Evolutionary conservation across 2,113 vertebrate genomes (phyloP).

Genomic region (Tragelaphus imberbis): DNA sequence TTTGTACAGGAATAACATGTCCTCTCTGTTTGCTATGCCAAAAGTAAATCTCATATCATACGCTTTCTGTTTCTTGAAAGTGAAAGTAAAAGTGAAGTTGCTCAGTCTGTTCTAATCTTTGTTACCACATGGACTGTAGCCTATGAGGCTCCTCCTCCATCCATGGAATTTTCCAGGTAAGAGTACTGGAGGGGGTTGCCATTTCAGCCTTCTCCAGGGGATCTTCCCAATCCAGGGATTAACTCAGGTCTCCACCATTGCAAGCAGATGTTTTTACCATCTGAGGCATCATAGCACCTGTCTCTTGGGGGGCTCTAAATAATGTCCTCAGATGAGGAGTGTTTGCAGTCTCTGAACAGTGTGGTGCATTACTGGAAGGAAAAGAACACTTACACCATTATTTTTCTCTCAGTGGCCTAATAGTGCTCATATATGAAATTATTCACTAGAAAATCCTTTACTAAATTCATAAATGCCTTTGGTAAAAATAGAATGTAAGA

Average conservation of each 20-base stretch:
- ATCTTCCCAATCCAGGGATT: neutral
- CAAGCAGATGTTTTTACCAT: neutral
- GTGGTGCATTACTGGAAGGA: neutral
- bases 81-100: neutral
- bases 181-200: neutral
- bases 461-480: neutral
- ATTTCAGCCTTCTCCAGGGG: neutral
- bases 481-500: neutral
- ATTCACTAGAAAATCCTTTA: neutral
- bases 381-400: neutral
- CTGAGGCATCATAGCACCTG: neutral
- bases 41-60: neutral
- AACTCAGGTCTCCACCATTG: accelerated
- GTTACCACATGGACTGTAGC: neutral
- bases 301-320: neutral
- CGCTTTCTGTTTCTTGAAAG: neutral
- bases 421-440: neutral
- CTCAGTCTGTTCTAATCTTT: neutral
- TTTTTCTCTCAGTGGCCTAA: neutral
- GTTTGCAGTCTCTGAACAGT: neutral
- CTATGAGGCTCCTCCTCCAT: neutral
- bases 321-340: neutral
- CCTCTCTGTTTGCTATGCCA: neutral
- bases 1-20: neutral
- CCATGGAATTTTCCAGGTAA: neutral